These are phyloP conservation scores for Parasteatoda lunata DNA, from an alignment of 2,888 invertebrate species.

Conservation along the genomic window DNA sequence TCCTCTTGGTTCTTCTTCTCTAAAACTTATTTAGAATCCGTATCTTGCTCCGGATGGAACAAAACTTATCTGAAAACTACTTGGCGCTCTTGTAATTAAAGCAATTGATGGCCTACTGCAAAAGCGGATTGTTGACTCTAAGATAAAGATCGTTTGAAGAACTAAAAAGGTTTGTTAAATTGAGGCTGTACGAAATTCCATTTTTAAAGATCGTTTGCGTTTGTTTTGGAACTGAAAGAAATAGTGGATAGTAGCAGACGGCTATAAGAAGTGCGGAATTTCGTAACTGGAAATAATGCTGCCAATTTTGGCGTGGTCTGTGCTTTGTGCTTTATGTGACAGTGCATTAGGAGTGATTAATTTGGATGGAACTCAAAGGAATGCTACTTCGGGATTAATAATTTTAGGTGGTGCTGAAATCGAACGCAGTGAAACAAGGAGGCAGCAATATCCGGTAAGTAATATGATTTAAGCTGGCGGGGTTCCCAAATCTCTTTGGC, in stretches of 20 bases:
- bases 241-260: not conserved
- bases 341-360: conserved; percentile 34
- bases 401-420: conserved; percentile 45
- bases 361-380: not conserved
- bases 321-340: not conserved
- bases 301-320: conserved; percentile 3
- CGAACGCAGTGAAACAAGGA: conserved; percentile 46
- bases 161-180: too few relatives aligned
- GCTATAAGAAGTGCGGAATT: too few relatives aligned
- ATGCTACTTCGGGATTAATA: conserved; percentile 21
- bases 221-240: not conserved
- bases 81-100: too few relatives aligned
- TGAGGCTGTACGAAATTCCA: too few relatives aligned
- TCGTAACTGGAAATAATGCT: not conserved
- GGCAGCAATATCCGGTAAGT: conserved; percentile 49
- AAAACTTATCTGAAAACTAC: not conserved
- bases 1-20: not conserved
- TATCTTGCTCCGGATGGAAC: not conserved
- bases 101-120: too few relatives aligned
- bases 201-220: not conserved
- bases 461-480: not conserved
- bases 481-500: not conserved
- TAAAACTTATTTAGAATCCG: not conserved
- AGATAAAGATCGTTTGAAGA: too few relatives aligned
- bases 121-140: too few relatives aligned